Conservation (phyloP, 2,888 invertebrate genomes). For the Heliconius ethilla region DNA sequence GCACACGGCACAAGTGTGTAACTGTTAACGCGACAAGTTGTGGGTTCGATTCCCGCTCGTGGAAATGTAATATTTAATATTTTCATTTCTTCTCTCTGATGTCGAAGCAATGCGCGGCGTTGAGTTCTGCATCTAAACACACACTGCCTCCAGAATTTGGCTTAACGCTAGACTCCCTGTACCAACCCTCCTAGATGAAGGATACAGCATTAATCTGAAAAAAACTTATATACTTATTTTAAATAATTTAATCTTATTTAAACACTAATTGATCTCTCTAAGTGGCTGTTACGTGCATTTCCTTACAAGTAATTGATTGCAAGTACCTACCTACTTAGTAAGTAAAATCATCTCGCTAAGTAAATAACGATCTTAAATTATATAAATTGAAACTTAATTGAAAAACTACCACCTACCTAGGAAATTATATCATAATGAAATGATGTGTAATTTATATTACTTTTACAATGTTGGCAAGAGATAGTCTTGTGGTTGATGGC, state of each 20-base stretch:
- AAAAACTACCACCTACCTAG: not conserved
- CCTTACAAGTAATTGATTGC: slow-evolving; percentile 1
- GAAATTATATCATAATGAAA: slow-evolving; percentile 15
- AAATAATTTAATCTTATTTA: slow-evolving; percentile 1
- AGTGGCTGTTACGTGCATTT: not conserved
- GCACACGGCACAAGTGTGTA: too few relatives aligned
- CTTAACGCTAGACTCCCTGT: too few relatives aligned
- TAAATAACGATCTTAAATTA: slow-evolving; percentile 40
- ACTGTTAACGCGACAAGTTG: too few relatives aligned
- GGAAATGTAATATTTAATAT: too few relatives aligned
- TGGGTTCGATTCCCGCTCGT: too few relatives aligned
- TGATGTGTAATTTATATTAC: not conserved
- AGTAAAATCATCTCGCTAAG: not conserved
- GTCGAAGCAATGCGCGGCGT: too few relatives aligned
- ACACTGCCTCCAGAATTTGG: too few relatives aligned
- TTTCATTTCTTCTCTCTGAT: too few relatives aligned
- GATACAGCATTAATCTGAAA: too few relatives aligned
- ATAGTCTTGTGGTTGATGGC: not conserved
- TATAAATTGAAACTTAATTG: slow-evolving; percentile 42
- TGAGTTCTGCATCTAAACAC: too few relatives aligned
- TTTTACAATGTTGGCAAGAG: not conserved
- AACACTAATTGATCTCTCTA: not conserved
- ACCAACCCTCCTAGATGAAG: too few relatives aligned
- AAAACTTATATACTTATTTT: not conserved
- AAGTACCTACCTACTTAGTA: not conserved